Conservation (phyloP, 2,797 vertebrate genomes). For the Anabacerthia variegaticeps region DNA sequence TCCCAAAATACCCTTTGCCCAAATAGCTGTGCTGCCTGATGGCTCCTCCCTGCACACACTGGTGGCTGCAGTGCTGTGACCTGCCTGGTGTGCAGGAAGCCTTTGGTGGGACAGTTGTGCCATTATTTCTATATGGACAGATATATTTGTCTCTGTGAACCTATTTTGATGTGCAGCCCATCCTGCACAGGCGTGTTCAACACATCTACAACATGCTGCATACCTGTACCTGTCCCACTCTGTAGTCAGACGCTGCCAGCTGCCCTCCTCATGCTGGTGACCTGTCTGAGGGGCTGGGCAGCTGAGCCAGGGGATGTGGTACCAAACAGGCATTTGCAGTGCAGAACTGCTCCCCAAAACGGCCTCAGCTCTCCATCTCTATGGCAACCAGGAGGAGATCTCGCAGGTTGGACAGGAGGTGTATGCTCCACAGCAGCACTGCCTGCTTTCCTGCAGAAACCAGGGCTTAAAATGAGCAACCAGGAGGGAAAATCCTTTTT, state of each 20-base stretch:
- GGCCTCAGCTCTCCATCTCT: not conserved
- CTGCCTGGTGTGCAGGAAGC: not conserved
- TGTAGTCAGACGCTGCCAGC: not conserved
- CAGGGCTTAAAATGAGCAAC: not conserved
- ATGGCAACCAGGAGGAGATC: not conserved
- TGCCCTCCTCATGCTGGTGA: not conserved
- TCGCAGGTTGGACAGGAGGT: not conserved
- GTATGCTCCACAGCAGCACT: not conserved
- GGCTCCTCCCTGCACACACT: not conserved
- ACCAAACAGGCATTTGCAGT: fast-evolving
- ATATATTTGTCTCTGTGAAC: not conserved
- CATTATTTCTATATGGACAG: not conserved
- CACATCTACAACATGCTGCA: too few relatives aligned
- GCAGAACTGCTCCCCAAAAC: not conserved
- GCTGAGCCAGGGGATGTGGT: not conserved
- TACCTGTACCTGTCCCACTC: not conserved
- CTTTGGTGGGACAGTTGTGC: not conserved
- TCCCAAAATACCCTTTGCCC: not conserved
- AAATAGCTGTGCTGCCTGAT: not conserved
- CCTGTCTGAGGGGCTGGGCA: not conserved
- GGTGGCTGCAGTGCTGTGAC: not conserved
- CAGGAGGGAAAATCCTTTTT: not conserved
- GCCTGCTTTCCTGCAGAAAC: not conserved
- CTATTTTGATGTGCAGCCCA: not conserved
- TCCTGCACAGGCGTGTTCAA: not conserved